A percentile compares a stretch with the other conserved stretches of the same genome.
Evolutionary conservation across 2,113 vertebrate species (phyloP).

Genomic region (Takifugu flavidus): DNA sequence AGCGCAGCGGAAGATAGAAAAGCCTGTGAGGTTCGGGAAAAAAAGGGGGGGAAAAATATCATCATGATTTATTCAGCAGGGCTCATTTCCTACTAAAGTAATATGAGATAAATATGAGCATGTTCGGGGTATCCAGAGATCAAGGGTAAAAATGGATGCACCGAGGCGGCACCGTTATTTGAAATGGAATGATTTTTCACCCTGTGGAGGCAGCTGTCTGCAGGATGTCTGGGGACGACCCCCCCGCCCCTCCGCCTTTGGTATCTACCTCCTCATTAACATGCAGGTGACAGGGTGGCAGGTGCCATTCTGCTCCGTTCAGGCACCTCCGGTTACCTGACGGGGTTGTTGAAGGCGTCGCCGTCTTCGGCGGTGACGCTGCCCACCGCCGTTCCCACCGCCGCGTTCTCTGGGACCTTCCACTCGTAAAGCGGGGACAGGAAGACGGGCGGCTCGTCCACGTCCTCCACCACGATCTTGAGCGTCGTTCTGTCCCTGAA

Average conservation of each 20-base stretch:
- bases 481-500: slow-evolving; percentile 81
- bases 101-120: slow-evolving; percentile 76
- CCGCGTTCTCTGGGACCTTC: slow-evolving; percentile 78
- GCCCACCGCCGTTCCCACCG: slow-evolving; percentile 75
- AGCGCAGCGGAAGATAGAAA: slow-evolving; percentile 64
- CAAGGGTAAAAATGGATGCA: slow-evolving; percentile 72
- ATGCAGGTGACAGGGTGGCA: slow-evolving; percentile 35
- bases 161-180: slow-evolving; percentile 57
- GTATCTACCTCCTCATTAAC: slow-evolving; percentile 47
- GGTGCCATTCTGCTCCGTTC: slow-evolving; percentile 39
- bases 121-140: slow-evolving; percentile 67
- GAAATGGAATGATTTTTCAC: slow-evolving; percentile 72
- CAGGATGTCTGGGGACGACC: slow-evolving; percentile 24
- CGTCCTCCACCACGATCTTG: slow-evolving; percentile 83
- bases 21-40: slow-evolving; percentile 61
- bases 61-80: slow-evolving; percentile 75
- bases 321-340: slow-evolving; percentile 67
- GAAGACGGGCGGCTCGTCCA: slow-evolving; percentile 90
- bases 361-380: slow-evolving; percentile 80
- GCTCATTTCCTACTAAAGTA: slow-evolving; percentile 74
- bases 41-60: slow-evolving; percentile 28
- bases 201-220: slow-evolving; percentile 51
- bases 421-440: slow-evolving; percentile 72
- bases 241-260: slow-evolving; percentile 23
- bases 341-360: slow-evolving; percentile 73